Conservation (phyloP, 2,888 invertebrate species). For the Volucella zonaria region DNA sequence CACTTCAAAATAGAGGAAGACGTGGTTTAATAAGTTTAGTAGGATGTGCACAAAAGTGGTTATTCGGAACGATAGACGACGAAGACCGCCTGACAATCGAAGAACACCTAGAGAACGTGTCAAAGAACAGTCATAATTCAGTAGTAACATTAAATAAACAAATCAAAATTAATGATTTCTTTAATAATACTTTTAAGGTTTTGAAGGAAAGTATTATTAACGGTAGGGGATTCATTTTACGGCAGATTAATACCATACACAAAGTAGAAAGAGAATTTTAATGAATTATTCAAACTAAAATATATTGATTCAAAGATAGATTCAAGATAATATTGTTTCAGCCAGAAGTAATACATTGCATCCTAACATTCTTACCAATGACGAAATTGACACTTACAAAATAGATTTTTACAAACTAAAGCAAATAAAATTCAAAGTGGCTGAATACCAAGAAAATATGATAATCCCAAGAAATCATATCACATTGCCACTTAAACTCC, state of each 20-base stretch:
- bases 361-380: too few species aligned
- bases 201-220: conserved; percentile 48
- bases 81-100: conserved; percentile 6
- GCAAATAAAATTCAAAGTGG: too few species aligned
- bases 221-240: conserved; percentile 35
- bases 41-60: conserved; percentile 13
- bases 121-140: conserved; percentile 46
- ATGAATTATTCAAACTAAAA: too few species aligned
- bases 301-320: conserved; percentile 4
- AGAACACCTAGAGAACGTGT: neutral
- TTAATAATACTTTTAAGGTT: conserved; percentile 42
- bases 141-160: conserved; percentile 48
- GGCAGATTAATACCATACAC: conserved; percentile 12
- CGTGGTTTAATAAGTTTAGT: conserved; percentile 29
- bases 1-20: conserved; percentile 7
- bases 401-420: too few species aligned
- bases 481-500: conserved; percentile 33
- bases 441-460: too few species aligned
- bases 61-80: conserved; percentile 5
- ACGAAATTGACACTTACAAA: too few species aligned
- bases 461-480: too few species aligned
- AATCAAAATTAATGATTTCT: conserved; percentile 52
- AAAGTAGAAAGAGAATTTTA: conserved; percentile 23
- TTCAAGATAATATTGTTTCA: conserved; percentile 53
- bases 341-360: conserved; percentile 38